Conservation (phyloP, 2,888 invertebrate species). For the Lissonota sp. region DNA sequence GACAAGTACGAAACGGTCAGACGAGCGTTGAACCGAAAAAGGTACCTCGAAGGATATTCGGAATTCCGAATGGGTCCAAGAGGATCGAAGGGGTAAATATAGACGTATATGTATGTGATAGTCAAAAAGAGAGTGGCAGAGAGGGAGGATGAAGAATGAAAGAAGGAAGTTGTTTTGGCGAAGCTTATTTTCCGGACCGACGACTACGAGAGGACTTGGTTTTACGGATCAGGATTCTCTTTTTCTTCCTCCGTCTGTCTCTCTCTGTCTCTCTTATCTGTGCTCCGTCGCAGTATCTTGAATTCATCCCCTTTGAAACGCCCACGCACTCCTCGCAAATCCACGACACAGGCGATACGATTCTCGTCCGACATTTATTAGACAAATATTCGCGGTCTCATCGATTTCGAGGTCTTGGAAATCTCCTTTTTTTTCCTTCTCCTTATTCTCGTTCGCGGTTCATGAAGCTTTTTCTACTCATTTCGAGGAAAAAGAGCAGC, state of each 20-base stretch:
- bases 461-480: slow-evolving; percentile 32
- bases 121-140: slow-evolving; percentile 38
- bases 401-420: slow-evolving; percentile 42
- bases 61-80: slow-evolving; percentile 19
- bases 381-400: slow-evolving; percentile 74
- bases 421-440: slow-evolving; percentile 27
- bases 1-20: background rate
- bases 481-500: slow-evolving; percentile 8
- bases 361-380: slow-evolving; percentile 74
- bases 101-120: background rate
- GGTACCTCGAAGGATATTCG: slow-evolving; percentile 23
- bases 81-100: slow-evolving; percentile 3
- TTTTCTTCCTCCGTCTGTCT: slow-evolving; percentile 60
- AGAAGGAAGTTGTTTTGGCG: slow-evolving; percentile 76
- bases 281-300: background rate
- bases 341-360: slow-evolving; percentile 53
- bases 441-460: background rate
- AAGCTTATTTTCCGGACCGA: slow-evolving; percentile 82
- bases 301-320: slow-evolving; percentile 31
- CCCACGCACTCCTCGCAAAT: slow-evolving; percentile 23
- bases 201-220: slow-evolving; percentile 72
- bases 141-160: slow-evolving; percentile 57
- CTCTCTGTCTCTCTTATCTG: slow-evolving; percentile 60
- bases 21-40: slow-evolving; percentile 6
- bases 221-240: slow-evolving; percentile 66